Evolutionary conservation across 2,888 invertebrate species (phyloP).

Genomic region (Scaptomyza tumidula): DNA sequence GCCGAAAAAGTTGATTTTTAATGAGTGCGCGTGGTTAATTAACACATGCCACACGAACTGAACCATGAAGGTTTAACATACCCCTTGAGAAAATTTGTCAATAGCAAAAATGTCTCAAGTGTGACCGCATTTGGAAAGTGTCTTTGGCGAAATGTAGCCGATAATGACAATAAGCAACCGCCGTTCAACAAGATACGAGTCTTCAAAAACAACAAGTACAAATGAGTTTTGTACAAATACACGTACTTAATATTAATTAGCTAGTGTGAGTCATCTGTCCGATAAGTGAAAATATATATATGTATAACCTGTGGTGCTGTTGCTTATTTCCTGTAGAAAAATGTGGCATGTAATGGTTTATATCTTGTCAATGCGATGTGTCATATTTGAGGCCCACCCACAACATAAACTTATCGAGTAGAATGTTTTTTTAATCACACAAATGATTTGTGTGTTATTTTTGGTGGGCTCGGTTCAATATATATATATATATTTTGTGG

Average conservation of each 20-base stretch:
- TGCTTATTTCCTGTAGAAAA: conserved; percentile 13
- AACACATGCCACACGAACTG: conserved; percentile 32
- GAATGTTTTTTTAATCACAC: neutral
- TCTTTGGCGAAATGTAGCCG: conserved; percentile 17
- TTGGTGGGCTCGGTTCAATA: neutral
- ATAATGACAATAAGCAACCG: conserved; percentile 2
- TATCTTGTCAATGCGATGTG: conserved; percentile 26
- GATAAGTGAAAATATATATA: conserved; percentile 10
- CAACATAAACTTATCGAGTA: conserved; percentile 3
- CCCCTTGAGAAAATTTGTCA: conserved; percentile 24
- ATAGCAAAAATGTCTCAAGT: conserved; percentile 43
- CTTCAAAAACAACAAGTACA: conserved; percentile 8
- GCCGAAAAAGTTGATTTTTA: conserved; percentile 25
- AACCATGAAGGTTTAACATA: conserved; percentile 32
- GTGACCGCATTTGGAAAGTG: conserved; percentile 39
- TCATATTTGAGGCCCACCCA: conserved; percentile 23
- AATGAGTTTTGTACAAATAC: conserved; percentile 31
- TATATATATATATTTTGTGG: too few species aligned
- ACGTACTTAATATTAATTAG: conserved; percentile 33
- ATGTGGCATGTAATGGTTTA: conserved; percentile 10
- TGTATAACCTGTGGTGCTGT: neutral
- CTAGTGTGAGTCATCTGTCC: conserved; percentile 40
- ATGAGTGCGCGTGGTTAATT: conserved; percentile 43
- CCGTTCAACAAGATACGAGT: conserved; percentile 11
- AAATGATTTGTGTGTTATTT: neutral